A percentile compares a stretch with the other conserved stretches of the same genome.
phyloP scores from a whole-genome alignment of 2,113 vertebrate species.

The Struthidea cinerea region DNA sequence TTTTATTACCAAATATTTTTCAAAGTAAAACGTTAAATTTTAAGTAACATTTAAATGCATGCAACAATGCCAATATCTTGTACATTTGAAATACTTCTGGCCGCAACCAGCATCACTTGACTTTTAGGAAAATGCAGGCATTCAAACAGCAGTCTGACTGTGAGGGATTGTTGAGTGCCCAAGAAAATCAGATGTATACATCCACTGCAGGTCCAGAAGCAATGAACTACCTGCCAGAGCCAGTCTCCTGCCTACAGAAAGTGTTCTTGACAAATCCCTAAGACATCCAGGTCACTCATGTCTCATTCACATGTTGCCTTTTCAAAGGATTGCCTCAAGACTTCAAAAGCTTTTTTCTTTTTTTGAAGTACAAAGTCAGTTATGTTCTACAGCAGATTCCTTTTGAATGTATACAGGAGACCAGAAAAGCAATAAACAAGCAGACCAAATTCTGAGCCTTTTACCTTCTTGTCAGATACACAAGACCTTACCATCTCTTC shows the following conservation, averaged over 20 bases:
- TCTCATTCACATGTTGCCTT: neutral
- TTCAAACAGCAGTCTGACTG: neutral
- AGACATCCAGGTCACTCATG: neutral
- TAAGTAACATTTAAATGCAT: neutral
- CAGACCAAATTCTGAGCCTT: neutral
- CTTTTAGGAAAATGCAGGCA: neutral
- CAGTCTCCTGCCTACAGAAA: neutral
- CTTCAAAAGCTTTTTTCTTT: neutral
- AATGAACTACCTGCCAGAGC: neutral
- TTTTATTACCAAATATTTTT: neutral
- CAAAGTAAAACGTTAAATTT: neutral
- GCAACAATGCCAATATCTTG: neutral
- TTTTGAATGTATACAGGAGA: slow-evolving; percentile 21
- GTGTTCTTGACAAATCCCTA: neutral
- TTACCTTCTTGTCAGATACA: neutral
- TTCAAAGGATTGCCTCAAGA: neutral
- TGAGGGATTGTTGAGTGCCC: neutral
- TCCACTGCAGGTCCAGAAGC: neutral
- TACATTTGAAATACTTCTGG: neutral
- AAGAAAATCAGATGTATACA: neutral
- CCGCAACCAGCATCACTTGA: neutral
- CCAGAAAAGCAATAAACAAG: slow-evolving; percentile 38
- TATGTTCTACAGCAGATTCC: slow-evolving; percentile 71
- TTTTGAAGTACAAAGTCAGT: neutral
- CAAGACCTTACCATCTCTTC: slow-evolving; percentile 92